Evolutionary conservation across 1,140 invertebrate species (phyloP).

Genomic region (Propsilocerus akamusi): DNA sequence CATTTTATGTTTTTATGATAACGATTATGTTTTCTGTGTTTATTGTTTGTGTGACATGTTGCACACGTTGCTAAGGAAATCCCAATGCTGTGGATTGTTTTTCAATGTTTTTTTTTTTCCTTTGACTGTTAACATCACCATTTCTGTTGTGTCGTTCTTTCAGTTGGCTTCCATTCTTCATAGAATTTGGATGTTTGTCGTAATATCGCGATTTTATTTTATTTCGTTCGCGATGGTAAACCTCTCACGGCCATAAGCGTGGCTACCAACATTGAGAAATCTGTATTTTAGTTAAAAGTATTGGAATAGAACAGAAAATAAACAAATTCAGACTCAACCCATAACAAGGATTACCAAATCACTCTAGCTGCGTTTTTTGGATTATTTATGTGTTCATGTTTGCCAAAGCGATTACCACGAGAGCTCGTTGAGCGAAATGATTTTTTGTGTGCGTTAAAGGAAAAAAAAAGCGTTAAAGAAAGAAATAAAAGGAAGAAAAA

Average conservation of each 20-base stretch:
- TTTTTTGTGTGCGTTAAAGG: too few species aligned
- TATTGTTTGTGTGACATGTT: too few species aligned
- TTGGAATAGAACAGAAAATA: too few species aligned
- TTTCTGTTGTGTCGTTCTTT: too few species aligned
- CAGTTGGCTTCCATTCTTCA: neutral
- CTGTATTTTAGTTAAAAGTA: too few species aligned
- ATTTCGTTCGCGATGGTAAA: neutral
- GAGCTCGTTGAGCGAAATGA: too few species aligned
- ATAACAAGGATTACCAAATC: slow-evolving; percentile 4
- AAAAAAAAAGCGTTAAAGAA: neutral
- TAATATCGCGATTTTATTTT: neutral
- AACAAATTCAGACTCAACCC: too few species aligned
- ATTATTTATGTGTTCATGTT: slow-evolving; percentile 1
- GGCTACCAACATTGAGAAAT: too few species aligned
- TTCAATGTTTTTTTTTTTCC: neutral
- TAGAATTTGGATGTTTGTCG: neutral
- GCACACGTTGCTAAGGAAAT: neutral
- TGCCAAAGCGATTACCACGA: neutral
- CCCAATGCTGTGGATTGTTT: neutral
- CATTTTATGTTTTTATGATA: slow-evolving; percentile 1
- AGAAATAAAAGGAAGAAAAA: neutral
- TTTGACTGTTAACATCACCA: too few species aligned
- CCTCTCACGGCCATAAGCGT: neutral
- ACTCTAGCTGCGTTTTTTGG: neutral
- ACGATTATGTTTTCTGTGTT: slow-evolving; percentile 1